Evolutionary conservation across 2,113 vertebrate species (phyloP), one percentile per base, ranked within the genome.

Genomic region (Nestor notabilis): DNA sequence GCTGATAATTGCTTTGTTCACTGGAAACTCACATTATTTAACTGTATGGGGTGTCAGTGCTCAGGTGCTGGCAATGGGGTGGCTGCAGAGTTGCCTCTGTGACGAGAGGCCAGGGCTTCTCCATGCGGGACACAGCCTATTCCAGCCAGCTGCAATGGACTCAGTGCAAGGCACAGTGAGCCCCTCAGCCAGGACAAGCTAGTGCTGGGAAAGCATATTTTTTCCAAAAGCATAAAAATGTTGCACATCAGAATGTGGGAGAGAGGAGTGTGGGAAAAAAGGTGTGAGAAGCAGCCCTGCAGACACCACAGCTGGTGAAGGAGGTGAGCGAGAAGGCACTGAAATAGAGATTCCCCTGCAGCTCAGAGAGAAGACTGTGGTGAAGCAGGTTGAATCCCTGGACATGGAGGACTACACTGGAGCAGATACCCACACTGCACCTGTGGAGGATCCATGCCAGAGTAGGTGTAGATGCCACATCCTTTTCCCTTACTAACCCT

Each of bases 51-150:
- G 9, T 53, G 9, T 5, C 3, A 3, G 4, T 55, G 16, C 11
- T 12, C 15, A 46, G 41, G 16, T 27, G 10, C 29, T 23, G 10
- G 9, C 41, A 52, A 3, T 3, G 5, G 3, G 6, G 10, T 7
- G 9, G 13, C 43, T 53, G 21, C 8, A 29, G 10, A 5, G 2
- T 3, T 0, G 2, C 12, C 27, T 79, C 6, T 63, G 29, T 52
- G n/a, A 27, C 4, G 2, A 31, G 7, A 50, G 17, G 19, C 7
- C 2, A 1, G 7, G 5, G 13, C 9, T 79, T 17, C 3, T 47
- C 27, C 1, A 1, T 53, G 20, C 15, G 2, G 4, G 11, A 63
- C 52, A 44, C 6, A 39, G n/a, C 3, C 2, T 0, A 2, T 11
- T 93, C 39, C 6, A 6, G 5, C 14, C 1, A 0, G n/a, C 8